Evolutionary conservation across 30 jellyfish, hydroid and myxozoan species (phyloP), one percentile per base, ranked within the genome.

Genomic region (Hydractinia symbiolongicarpus): DNA sequence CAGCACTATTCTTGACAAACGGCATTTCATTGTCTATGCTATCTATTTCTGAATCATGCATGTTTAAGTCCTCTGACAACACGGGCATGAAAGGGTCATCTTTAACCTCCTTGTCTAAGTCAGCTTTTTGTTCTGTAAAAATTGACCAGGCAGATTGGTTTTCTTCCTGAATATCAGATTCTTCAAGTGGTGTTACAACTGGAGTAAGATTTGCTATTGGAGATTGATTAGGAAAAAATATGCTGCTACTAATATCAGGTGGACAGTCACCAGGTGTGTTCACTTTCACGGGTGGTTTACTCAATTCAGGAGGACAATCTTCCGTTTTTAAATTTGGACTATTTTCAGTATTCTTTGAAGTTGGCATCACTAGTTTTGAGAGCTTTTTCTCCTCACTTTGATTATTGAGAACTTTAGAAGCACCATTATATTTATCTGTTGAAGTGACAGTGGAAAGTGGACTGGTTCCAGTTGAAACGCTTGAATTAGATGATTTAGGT

Each of bases 31-130:
- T 6, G 40, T 64, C 74, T n/a, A 13, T 13, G 17, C 40, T 51
- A n/a, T 13, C 40, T 64, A 7, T 8, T 7, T 30, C 44, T 2
- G 44, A 30, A 30, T 6, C 74, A 6, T 7, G 74, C 40, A 64
- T 6, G 17, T 4, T 51, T 4, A 64, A 64, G 74, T 51, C 74
- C 16, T 64, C 74, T 4, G 9, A 6, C 17, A 51, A 7, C 7
- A 51, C 17, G 16, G 74, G 74, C 74, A 64, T n/a, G 74, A n/a
- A 64, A 64, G 74, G 74, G 17, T 64, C 74, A 64, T 13, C 74
- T 64, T 64, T 64, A 4, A 64, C 17, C 19, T 64, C 74, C 7
- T n/a, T 64, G 7, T 64, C 74, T 30, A 30, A 30, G 40, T 64
- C 74, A 64, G 74, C 74, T 30, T 30, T 30, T 30, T 30, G 44